These are phyloP conservation scores for Chondrosia reniformis DNA, from an alignment of 37 sponge, comb jelly and placozoan species.

Conservation along the genomic window DNA sequence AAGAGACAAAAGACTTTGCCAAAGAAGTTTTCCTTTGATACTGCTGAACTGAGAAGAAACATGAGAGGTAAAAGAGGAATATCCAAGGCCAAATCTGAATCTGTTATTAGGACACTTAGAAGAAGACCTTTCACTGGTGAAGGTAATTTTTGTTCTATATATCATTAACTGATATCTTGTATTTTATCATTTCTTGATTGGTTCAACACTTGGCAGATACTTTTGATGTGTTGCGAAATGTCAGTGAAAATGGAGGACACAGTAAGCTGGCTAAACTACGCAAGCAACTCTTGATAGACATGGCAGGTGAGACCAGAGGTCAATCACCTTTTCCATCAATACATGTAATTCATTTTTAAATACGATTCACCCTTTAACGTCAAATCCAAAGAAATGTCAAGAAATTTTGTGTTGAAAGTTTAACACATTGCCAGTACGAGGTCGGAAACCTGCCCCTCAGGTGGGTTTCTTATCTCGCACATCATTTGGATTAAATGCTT, in stretches of 20 bases:
- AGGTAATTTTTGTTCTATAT: too few species aligned
- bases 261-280: conserved; percentile 13
- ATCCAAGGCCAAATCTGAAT: neutral
- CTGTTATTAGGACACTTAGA: neutral
- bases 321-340: neutral
- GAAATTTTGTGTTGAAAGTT: too few species aligned
- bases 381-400: too few species aligned
- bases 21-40: neutral
- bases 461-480: too few species aligned
- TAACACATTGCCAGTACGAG: too few species aligned
- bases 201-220: too few species aligned
- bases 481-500: too few species aligned
- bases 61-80: neutral
- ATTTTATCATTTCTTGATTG: too few species aligned
- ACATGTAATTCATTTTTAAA: neutral
- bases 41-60: neutral
- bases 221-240: too few species aligned
- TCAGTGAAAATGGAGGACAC: too few species aligned
- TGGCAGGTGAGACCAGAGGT: conserved; percentile 11
- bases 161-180: too few species aligned
- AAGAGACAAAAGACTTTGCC: neutral
- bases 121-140: neutral
- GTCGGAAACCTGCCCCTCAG: too few species aligned
- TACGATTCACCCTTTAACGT: neutral
- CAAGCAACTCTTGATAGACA: conserved; percentile 16